These are phyloP conservation scores for Ostrea edulis DNA, from an alignment of 1,140 invertebrate species.

Conservation along the genomic window DNA sequence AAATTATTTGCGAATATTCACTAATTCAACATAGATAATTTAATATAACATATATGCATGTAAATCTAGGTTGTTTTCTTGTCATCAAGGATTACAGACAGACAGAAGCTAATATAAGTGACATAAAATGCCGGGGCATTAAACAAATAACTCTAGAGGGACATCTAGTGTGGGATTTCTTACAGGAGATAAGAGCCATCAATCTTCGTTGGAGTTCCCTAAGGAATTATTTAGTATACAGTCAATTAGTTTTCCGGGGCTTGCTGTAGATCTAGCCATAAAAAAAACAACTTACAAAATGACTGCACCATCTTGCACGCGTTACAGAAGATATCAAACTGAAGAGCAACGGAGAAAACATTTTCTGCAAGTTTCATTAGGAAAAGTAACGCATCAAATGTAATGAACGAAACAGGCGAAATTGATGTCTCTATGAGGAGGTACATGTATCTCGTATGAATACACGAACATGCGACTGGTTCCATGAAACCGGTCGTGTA, in stretches of 20 bases:
- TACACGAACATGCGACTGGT: background rate
- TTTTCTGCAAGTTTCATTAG: background rate
- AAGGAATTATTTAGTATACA: background rate
- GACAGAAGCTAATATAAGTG: background rate
- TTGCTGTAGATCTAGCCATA: background rate
- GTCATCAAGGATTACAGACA: background rate
- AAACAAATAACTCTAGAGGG: background rate
- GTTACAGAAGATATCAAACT: background rate
- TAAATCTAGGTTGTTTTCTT: background rate
- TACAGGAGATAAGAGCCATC: background rate
- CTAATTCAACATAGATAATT: background rate
- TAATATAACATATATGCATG: background rate
- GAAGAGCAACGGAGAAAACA: background rate
- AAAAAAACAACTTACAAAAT: background rate
- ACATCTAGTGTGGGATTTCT: background rate
- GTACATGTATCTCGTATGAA: background rate
- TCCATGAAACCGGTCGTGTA: background rate
- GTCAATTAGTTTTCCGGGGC: background rate
- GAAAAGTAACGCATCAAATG: background rate
- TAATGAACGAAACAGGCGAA: background rate
- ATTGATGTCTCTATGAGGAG: constrained; percentile 10
- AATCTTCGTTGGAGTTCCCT: background rate
- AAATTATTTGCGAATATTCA: background rate
- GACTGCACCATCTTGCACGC: background rate
- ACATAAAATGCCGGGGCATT: background rate